Conservation (phyloP, 2,113 vertebrate species). For the Tyto alba region DNA sequence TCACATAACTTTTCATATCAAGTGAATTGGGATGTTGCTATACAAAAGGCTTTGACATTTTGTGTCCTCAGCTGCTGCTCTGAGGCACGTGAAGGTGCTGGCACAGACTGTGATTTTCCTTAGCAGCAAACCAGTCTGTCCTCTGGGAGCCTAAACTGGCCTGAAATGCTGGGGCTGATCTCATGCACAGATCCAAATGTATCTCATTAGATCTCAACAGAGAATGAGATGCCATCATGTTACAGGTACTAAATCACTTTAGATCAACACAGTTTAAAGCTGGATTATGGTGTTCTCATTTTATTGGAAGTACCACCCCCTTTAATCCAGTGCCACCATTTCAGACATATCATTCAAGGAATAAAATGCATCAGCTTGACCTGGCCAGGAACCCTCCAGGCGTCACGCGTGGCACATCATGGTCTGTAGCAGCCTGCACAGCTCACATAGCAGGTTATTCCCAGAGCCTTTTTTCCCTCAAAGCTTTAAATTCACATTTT, state of each 20-base stretch:
- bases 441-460: neutral
- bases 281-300: neutral
- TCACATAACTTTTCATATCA: accelerated
- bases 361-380: neutral
- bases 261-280: neutral
- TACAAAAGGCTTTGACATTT: neutral
- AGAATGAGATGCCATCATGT: neutral
- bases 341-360: neutral
- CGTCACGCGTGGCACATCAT: accelerated
- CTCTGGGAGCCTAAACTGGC: neutral
- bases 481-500: neutral
- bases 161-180: neutral
- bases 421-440: neutral
- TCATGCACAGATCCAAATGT: neutral
- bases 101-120: neutral
- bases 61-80: neutral
- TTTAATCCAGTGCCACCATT: neutral
- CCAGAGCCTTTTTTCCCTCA: neutral
- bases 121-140: neutral
- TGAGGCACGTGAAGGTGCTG: neutral
- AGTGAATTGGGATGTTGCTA: neutral
- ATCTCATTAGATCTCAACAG: neutral
- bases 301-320: neutral
- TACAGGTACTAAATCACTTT: neutral
- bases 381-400: neutral